These are phyloP conservation scores for Indri indri DNA, from an alignment of 2,113 vertebrate species.

Conservation along the genomic window DNA sequence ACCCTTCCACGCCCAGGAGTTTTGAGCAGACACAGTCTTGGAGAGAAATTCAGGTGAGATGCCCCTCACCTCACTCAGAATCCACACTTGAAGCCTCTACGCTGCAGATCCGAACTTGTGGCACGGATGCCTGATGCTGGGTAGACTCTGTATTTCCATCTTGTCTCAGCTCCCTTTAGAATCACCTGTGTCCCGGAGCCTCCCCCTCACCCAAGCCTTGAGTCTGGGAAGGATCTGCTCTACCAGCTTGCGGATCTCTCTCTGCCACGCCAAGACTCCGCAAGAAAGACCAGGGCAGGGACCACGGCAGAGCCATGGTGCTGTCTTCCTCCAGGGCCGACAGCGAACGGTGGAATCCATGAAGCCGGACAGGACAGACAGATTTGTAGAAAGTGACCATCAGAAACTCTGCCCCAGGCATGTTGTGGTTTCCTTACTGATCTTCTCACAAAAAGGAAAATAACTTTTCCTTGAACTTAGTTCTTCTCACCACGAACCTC, in stretches of 20 bases:
- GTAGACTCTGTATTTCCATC: no score
- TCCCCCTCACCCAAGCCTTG: no score
- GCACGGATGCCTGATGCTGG: not conserved
- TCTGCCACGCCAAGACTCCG: not conserved
- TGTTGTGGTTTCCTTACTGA: fast-evolving
- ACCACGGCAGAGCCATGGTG: fast-evolving
- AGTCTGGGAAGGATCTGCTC: not conserved
- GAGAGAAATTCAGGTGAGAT: not conserved
- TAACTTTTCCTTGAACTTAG: not conserved
- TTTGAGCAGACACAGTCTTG: not conserved
- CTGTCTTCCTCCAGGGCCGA: fast-evolving
- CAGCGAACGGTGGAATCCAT: fast-evolving
- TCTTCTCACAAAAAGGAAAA: not conserved
- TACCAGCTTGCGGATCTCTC: not conserved
- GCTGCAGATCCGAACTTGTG: not conserved
- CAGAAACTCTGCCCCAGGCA: not conserved
- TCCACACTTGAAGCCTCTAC: not conserved
- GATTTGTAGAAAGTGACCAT: no score
- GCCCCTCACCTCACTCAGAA: not conserved
- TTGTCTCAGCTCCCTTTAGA: not conserved
- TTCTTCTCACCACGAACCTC: not conserved
- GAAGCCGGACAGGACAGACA: not conserved
- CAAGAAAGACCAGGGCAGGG: fast-evolving
- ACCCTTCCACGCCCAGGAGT: not conserved
- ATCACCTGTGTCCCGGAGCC: not conserved